Evolutionary conservation across 2,888 invertebrate species (phyloP), one percentile per base, ranked within the genome.

Genomic region (Lithosia quadra): DNA sequence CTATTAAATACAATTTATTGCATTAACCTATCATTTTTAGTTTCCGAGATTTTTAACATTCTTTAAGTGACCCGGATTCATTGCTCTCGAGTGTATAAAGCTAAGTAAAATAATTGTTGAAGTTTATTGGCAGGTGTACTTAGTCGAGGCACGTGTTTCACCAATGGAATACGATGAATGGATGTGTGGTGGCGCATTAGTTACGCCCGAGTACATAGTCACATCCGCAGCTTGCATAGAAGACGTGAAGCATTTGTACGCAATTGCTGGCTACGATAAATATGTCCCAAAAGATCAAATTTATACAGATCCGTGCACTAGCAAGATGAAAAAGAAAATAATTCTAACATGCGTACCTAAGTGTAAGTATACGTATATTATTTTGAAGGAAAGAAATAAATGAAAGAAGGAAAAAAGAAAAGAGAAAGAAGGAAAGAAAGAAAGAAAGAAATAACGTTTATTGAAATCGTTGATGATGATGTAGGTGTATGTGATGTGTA

Each of bases 191-290:
- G 87, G 86, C 0, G 79, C 85, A 0, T 69, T 87, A 10, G 80
- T 84, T 7, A 72, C 65, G 1, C 36, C 63, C 0, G 36, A 61
- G 2, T 79, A 67, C 34, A 76, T 86, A 8, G 15, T 87, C 18
- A 86, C 86, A 0, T 82, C 87, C 11, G 86, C 87, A 0, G 85
- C 86, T 0, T 87, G 87, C 57, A 77, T 87, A 0, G 76, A 82
- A 65, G 85, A 87, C 24, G 82, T 84, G 0, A 67, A 79, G 15
- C 71, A 76, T 57, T 63, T 85, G 71, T 88, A 87, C 61, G 88
- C 76, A 1, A 76, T 88, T 55, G 83, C 84, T 18, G 88, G 87
- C 0, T 85, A 84, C 60, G 74, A 78, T 2, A 82, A 80, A 59
- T 88, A 87, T 22, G 83, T 89, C 0, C 66, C 67, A 0, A 24